Evolutionary conservation across 2,888 invertebrate genomes (phyloP).

Genomic region (Thera britannica): DNA sequence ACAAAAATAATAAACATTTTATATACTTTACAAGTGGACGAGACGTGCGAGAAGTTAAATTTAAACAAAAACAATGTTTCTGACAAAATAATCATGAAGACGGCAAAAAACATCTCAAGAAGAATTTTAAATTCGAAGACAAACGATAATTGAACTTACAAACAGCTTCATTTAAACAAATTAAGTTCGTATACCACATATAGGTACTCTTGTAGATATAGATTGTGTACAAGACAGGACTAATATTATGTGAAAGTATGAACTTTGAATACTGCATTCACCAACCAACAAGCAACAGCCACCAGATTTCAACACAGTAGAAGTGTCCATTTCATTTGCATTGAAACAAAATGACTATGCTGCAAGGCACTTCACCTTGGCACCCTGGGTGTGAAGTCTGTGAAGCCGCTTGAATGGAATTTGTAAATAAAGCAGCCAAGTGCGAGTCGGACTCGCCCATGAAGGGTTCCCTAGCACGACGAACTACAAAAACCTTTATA

Average conservation of each 20-base stretch:
- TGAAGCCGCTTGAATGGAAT: conserved; percentile 19
- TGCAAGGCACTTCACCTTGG: conserved; percentile 26
- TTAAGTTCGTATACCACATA: not conserved
- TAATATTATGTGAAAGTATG: not conserved
- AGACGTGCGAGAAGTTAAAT: not conserved
- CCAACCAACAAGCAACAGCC: too few relatives aligned
- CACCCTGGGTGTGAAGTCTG: not conserved
- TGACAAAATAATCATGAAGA: not conserved
- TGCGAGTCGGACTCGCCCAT: too few relatives aligned
- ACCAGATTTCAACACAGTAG: not conserved
- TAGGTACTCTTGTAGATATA: not conserved
- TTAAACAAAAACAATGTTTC: not conserved
- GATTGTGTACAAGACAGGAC: not conserved
- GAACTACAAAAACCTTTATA: too few relatives aligned
- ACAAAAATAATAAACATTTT: too few relatives aligned
- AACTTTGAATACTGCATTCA: not conserved
- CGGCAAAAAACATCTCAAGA: not conserved
- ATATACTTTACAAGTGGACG: too few relatives aligned
- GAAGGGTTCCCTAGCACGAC: too few relatives aligned
- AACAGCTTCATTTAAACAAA: not conserved
- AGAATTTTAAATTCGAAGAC: not conserved
- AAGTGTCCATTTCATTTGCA: conserved; percentile 17
- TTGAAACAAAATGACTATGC: conserved; percentile 12
- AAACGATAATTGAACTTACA: not conserved
- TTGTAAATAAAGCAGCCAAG: too few relatives aligned